These are phyloP conservation scores for Notospermus geniculatus DNA, from an alignment of 1,140 invertebrate genomes.

Conservation along the genomic window DNA sequence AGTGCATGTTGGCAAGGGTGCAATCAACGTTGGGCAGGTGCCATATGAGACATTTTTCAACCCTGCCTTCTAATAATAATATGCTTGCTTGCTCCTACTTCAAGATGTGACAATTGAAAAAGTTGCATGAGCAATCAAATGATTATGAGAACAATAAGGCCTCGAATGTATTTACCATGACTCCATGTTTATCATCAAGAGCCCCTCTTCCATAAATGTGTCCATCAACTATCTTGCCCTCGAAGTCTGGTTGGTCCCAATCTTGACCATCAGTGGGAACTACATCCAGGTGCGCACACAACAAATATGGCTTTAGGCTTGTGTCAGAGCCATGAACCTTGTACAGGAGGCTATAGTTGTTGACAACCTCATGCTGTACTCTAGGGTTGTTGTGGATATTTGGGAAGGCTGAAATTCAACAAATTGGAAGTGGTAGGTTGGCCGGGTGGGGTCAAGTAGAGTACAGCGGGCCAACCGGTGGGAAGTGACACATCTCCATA, in stretches of 20 bases:
- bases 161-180: constrained; percentile 54
- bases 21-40: no score
- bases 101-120: no score
- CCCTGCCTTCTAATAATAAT: no score
- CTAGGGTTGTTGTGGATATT: constrained; percentile 53
- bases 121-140: no score
- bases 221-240: constrained; percentile 56
- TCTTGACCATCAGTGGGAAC: constrained; percentile 59
- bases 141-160: no score
- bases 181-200: constrained; percentile 61
- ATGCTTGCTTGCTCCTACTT: no score
- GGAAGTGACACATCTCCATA: no score
- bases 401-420: constrained; percentile 57
- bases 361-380: constrained; percentile 55
- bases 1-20: no score
- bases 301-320: constrained; percentile 58
- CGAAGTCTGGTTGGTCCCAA: constrained; percentile 61
- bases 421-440: no score
- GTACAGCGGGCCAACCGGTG: no score
- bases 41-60: no score
- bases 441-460: no score
- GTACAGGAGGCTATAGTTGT: constrained; percentile 60
- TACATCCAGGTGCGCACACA: constrained; percentile 63
- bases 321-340: constrained; percentile 49
- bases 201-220: constrained; percentile 62